phyloP scores from a whole-genome alignment of 2,113 vertebrate species.

The Hassar affinis region DNA sequence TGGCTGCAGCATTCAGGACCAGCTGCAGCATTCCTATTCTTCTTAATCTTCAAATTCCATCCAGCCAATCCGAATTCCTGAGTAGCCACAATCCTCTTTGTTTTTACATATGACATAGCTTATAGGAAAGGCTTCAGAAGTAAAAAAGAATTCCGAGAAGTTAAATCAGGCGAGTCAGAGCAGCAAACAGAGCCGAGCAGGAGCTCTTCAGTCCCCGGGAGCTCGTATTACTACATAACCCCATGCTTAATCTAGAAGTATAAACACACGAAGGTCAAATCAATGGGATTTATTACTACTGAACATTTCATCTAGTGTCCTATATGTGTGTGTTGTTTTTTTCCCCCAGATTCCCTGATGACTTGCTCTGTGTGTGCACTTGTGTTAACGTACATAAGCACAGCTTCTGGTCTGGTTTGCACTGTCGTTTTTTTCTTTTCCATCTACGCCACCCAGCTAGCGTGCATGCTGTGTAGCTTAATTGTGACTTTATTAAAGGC shows the following conservation, averaged over 20 bases:
- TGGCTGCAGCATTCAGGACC: too few relatives aligned
- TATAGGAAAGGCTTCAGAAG: neutral
- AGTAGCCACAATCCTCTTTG: neutral
- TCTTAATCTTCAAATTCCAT: neutral
- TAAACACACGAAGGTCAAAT: neutral
- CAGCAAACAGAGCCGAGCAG: neutral
- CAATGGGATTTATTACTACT: slow-evolving; percentile 43
- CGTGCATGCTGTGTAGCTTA: neutral
- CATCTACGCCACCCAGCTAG: neutral
- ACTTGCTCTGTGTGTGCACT: neutral
- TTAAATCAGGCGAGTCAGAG: slow-evolving; percentile 25
- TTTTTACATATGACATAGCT: neutral
- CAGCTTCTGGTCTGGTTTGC: neutral
- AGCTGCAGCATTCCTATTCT: too few relatives aligned
- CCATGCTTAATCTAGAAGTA: slow-evolving; percentile 13
- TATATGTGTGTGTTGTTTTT: neutral
- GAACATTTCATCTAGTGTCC: slow-evolving; percentile 45
- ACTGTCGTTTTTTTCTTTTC: neutral
- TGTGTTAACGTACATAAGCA: neutral
- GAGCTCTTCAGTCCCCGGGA: neutral
- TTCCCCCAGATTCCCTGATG: too few relatives aligned
- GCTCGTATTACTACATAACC: neutral
- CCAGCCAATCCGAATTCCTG: neutral
- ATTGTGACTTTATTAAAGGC: slow-evolving; percentile 40
- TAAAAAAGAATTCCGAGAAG: neutral